Evolutionary conservation across 2,113 vertebrate genomes (phyloP), one percentile per base, ranked within the genome.

Genomic region (Sturnus vulgaris): DNA sequence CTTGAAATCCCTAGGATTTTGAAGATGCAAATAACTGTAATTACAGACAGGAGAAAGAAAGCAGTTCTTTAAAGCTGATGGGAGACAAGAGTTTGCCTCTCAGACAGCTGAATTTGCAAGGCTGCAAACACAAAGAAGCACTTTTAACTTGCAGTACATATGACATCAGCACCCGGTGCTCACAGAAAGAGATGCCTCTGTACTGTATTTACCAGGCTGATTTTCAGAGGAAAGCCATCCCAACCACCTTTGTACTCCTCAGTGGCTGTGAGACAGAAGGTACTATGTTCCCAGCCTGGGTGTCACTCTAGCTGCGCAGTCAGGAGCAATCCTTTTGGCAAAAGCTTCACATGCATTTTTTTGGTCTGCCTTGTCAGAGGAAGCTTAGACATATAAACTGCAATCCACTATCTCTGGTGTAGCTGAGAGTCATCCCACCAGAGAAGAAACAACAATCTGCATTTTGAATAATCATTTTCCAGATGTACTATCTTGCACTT

Each of bases 401-500:
- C 39, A 31, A 68, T 92, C 72, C 47, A 59, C 49, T 40, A 46
- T 6, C 52, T 80, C 75, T 25, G 24, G 16, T 49, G 46, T 73
- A 90, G 70, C 46, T n/a, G n/a, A 73, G 12, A 83, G 33, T 59
- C 65, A 68, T 49, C 31, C 52, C 22, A 47, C 39, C 69, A 76
- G 60, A 37, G 49, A 69, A 68, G 47, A 90, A 93, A 93, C 92
- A 90, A 50, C 73, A 82, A 64, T 90, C 85, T 96, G 71, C 61
- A 52, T 88, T 92, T 86, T 92, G 66, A 92, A 95, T 95, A 84
- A 87, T 22, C 81, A 85, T 87, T 91, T 90, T 75, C 93, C 82
- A 96, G 91, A 90, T 88, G 78, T 61, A 83, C 80, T 84, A 86
- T 90, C 64, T 84, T 95, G 77, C 64, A 83, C 96, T 86, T 96